Base-by-base conservation (phyloP, 2,113 vertebrate genomes). In the Peromyscus maniculatus region DNA sequence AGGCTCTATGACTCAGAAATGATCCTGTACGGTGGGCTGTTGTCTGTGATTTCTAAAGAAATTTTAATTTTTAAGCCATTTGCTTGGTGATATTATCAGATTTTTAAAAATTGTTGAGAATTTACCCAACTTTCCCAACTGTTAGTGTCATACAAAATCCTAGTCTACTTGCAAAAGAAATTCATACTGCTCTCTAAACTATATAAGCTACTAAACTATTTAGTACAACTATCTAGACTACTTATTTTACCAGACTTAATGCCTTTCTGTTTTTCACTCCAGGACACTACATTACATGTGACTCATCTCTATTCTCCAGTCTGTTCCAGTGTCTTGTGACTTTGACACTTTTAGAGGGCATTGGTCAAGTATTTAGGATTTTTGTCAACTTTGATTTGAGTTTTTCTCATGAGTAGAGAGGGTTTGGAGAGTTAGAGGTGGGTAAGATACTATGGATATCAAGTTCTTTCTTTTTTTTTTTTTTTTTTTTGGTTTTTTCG, bases 81-180 rank as follows among this genome's bases (percentile, higher is more conserved):
- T 46, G 13, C 46, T 84, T 67, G 59, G 62, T 22, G 55, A 28
- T 77, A 19, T 33, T 92, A 87, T 87, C 15, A 90, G 46, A 52
- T 74, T 77, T 72, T 52, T 21, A 74, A 43, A 75, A 79, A 83
- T 6, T 39, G 39, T 26, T 86, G 10, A 91, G 66, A 83, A 67
- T 72, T 87, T 6, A 66, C 49, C 22, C 43, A 91, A 31, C 28
- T 79, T 94, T 95, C 36, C 15, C 36, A 67, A 62, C 46, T 43
- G 55, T 74, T 80, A 74, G 4, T 15, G 39, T 55, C 22, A 11
- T 24, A 9, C 5, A 24, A n/a, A 91, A 87, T 8, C 31, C 7
- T 24, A n/a, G 28, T 39, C 9, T 80, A 59, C 86, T 75, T 95
- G 69, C 57, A 62, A 89, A 93, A 83, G 66, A 91, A 64, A 93